Evolutionary conservation across 2,888 invertebrate species (phyloP).

Genomic region (Gymnocheta viridis): DNA sequence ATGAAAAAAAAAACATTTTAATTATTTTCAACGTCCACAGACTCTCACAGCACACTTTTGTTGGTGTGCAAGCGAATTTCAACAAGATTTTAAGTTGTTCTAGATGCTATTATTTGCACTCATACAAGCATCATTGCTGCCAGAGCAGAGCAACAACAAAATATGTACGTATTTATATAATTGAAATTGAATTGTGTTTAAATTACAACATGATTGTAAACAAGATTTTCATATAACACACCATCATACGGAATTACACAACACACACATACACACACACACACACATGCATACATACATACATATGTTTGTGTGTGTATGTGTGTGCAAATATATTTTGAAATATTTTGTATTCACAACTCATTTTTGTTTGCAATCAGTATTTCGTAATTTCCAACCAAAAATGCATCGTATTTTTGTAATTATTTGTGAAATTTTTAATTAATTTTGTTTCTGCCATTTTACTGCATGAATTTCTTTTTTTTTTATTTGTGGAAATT

Average conservation of each 20-base stretch:
- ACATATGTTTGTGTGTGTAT: not conserved
- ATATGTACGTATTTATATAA: slow-evolving; percentile 37
- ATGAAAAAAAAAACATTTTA: too few species aligned
- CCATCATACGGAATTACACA: not conserved
- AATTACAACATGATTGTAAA: slow-evolving; percentile 66
- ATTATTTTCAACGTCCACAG: not conserved
- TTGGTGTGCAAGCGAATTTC: slow-evolving; percentile 15
- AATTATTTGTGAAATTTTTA: slow-evolving; percentile 61
- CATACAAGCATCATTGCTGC: slow-evolving; percentile 49
- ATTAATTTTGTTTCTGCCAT: slow-evolving; percentile 38
- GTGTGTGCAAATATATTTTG: not conserved
- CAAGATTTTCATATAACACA: slow-evolving; percentile 36
- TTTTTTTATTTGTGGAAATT: slow-evolving; percentile 7
- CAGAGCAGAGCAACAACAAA: slow-evolving; percentile 33
- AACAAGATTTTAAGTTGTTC: slow-evolving; percentile 65
- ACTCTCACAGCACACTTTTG: not conserved
- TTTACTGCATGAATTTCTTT: not conserved
- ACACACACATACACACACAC: too few species aligned
- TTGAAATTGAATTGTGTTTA: slow-evolving; percentile 67
- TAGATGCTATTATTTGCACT: slow-evolving; percentile 64
- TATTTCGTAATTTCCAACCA: slow-evolving; percentile 14
- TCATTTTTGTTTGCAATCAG: slow-evolving; percentile 10
- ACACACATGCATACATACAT: not conserved
- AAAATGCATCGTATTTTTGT: slow-evolving; percentile 34
- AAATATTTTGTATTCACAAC: slow-evolving; percentile 53